These are phyloP conservation scores for Petaurus breviceps DNA, from an alignment of 2,113 vertebrate genomes.

Conservation along the genomic window DNA sequence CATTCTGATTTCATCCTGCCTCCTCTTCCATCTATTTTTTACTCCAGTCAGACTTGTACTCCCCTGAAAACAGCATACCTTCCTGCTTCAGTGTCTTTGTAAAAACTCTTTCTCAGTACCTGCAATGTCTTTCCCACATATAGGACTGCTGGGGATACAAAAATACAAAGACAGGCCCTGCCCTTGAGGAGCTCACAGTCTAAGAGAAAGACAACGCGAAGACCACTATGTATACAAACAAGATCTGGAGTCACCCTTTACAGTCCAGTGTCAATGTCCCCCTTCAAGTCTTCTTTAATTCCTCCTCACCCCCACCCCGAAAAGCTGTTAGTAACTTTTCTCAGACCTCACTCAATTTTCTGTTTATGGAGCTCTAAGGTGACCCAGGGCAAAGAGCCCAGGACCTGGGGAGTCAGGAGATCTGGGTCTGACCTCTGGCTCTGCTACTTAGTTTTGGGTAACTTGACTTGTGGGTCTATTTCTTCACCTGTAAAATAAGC, in stretches of 20 bases:
- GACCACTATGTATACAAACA: too few species aligned
- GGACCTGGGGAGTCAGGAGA: not conserved
- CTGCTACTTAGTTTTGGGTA: not conserved
- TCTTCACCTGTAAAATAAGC: not conserved
- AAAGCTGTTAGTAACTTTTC: not conserved
- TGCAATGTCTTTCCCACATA: not conserved
- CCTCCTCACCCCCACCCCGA: not conserved
- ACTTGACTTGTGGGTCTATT: not conserved
- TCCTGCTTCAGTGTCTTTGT: not conserved
- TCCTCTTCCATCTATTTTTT: not conserved
- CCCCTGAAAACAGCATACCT: not conserved
- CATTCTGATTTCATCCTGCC: not conserved
- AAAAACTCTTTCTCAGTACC: not conserved
- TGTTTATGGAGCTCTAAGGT: not conserved
- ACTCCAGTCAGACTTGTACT: not conserved
- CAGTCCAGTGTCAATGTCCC: not conserved
- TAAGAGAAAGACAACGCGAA: not conserved
- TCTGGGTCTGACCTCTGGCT: not conserved
- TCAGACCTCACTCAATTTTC: not conserved
- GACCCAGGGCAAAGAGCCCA: not conserved
- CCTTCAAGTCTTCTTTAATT: not conserved
- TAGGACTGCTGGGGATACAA: not conserved
- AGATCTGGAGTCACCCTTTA: not conserved
- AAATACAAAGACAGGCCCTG: not conserved
- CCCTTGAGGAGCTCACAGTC: not conserved